These are phyloP conservation scores for Acanthurus lineatus DNA, from an alignment of 2,797 vertebrate species.

Conservation along the genomic window DNA sequence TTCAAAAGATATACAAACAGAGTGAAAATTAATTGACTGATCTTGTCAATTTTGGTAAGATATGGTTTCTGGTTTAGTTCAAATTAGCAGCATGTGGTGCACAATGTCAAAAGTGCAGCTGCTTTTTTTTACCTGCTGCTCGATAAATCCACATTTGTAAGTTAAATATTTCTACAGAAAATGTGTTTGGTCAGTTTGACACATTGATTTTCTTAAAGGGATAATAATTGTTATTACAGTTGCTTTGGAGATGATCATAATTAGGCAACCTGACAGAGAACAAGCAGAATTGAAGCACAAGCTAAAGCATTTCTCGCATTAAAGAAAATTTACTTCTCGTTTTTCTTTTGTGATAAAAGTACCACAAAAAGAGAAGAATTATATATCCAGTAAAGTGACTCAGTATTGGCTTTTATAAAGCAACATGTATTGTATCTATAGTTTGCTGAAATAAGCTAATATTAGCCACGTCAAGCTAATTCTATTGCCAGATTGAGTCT, in stretches of 20 bases:
- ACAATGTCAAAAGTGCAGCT: neutral
- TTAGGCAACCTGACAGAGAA: neutral
- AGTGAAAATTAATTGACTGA: conserved; percentile 30
- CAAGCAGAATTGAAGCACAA: neutral
- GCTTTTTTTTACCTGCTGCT: neutral
- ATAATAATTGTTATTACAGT: neutral
- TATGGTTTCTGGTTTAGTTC: conserved; percentile 1
- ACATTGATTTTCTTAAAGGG: neutral
- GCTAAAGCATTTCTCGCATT: too few relatives aligned
- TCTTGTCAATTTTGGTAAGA: conserved; percentile 7
- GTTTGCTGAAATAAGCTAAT: neutral
- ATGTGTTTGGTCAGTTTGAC: neutral
- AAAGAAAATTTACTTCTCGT: neutral
- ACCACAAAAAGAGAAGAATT: neutral
- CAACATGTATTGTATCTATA: neutral
- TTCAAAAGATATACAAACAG: conserved; percentile 50
- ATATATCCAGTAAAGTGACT: neutral
- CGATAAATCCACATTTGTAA: neutral
- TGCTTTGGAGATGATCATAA: neutral
- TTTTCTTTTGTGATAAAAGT: neutral
- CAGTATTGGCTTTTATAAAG: neutral
- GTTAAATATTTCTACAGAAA: neutral
- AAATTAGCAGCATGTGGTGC: neutral
- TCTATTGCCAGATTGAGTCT: neutral
- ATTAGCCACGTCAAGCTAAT: neutral